phyloP scores from a whole-genome alignment of 1,140 invertebrate species.

The Reticulitermes speratus region DNA sequence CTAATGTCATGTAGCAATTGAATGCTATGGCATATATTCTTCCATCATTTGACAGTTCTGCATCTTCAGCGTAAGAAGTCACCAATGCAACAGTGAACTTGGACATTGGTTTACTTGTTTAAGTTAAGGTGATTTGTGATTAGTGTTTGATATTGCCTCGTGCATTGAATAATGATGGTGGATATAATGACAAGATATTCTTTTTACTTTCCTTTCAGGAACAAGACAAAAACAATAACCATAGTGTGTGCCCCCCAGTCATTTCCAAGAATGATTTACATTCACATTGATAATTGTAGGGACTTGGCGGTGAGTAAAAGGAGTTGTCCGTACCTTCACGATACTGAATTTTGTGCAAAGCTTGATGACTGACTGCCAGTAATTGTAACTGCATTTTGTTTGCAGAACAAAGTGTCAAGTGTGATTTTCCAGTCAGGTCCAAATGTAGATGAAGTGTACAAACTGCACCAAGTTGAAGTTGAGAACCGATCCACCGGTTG shows the following conservation, averaged over 20 bases:
- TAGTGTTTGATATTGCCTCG: too few species aligned
- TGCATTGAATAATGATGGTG: too few species aligned
- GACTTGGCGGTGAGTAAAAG: slow-evolving; percentile 73
- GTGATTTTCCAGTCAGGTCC: slow-evolving; percentile 79
- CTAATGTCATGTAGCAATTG: too few species aligned
- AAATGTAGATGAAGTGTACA: slow-evolving; percentile 75
- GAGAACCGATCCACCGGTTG: slow-evolving; percentile 80
- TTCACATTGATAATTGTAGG: slow-evolving; percentile 91
- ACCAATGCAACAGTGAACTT: too few species aligned
- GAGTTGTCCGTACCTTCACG: not conserved
- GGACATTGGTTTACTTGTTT: too few species aligned
- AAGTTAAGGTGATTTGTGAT: too few species aligned
- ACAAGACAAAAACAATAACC: slow-evolving; percentile 81
- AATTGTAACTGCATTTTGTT: slow-evolving; percentile 34
- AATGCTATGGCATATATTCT: too few species aligned
- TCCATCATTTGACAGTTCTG: too few species aligned
- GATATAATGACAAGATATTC: too few species aligned
- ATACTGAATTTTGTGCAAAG: too few species aligned
- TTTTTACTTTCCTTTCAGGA: slow-evolving; percentile 48
- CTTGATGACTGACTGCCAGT: too few species aligned
- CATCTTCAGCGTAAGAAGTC: too few species aligned
- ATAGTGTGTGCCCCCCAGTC: slow-evolving; percentile 58
- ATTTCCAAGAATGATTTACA: slow-evolving; percentile 68
- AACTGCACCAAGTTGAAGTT: slow-evolving; percentile 78
- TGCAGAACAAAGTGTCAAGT: slow-evolving; percentile 85